Evolutionary conservation across 2,888 invertebrate species (phyloP).

Genomic region (Ashinkailepas kermadecensis): DNA sequence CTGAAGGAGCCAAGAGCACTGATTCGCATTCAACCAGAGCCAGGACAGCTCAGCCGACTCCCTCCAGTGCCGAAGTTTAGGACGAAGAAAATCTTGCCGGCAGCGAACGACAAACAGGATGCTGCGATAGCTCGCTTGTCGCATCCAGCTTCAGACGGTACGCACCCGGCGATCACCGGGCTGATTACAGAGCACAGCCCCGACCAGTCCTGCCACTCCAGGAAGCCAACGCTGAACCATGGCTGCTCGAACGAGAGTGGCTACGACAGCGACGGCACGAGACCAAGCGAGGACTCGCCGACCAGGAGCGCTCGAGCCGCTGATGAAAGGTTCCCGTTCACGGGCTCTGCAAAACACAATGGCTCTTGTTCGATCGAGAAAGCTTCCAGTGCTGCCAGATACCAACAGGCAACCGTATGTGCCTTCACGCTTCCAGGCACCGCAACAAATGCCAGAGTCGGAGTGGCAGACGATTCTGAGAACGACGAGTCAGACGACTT

Average conservation of each 20-base stretch:
- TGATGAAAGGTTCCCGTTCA: too few relatives aligned
- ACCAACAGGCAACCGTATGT: background rate
- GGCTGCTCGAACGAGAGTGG: constrained; percentile 60
- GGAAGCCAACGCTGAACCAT: background rate
- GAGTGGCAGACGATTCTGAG: background rate
- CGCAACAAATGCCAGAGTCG: background rate
- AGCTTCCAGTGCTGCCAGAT: background rate
- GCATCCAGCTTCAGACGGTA: background rate
- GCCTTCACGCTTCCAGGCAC: background rate
- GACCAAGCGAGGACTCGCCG: constrained; percentile 35
- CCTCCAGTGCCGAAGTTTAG: background rate
- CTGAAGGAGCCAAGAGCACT: background rate
- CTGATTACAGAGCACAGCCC: background rate
- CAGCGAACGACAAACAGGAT: too few relatives aligned
- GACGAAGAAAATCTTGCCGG: background rate
- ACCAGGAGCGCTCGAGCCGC: too few relatives aligned
- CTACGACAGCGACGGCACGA: constrained; percentile 66
- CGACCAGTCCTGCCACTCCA: background rate
- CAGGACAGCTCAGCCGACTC: background rate
- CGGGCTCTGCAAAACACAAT: background rate
- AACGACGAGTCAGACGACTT: background rate
- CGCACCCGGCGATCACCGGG: background rate
- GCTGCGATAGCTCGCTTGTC: too few relatives aligned
- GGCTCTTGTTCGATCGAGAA: background rate
- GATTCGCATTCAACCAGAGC: too few relatives aligned